Conservation (phyloP, 2,113 vertebrate species). For the Callipepla squamata region DNA sequence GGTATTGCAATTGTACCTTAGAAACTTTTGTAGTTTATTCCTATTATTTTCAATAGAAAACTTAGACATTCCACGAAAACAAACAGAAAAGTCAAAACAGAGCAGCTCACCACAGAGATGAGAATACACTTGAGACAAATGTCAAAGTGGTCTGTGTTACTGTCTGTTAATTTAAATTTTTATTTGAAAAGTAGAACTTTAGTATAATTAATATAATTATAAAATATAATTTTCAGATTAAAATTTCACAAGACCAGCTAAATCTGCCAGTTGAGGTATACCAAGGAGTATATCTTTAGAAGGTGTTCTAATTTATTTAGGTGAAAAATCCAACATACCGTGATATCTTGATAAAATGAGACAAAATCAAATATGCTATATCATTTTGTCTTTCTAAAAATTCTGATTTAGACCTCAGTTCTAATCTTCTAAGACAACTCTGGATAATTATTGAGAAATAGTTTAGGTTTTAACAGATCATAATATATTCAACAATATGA, state of each 20-base stretch:
- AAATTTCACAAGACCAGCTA: neutral
- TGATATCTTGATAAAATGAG: neutral
- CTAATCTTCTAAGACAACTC: neutral
- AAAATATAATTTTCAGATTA: neutral
- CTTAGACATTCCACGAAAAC: neutral
- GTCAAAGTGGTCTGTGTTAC: neutral
- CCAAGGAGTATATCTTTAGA: neutral
- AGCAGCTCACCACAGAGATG: neutral
- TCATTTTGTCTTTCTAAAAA: neutral
- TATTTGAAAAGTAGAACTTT: neutral
- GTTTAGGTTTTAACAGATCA: neutral
- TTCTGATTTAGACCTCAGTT: neutral
- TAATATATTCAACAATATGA: neutral
- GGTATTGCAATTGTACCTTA: neutral
- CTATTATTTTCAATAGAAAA: neutral
- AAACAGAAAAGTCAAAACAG: neutral
- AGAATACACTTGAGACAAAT: neutral
- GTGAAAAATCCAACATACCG: neutral
- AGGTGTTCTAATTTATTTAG: neutral
- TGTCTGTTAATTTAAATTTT: neutral
- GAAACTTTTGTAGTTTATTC: neutral
- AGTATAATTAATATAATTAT: neutral
- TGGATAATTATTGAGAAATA: neutral
- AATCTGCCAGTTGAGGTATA: neutral
- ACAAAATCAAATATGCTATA: rapidly evolving